Evolutionary conservation across 2,888 invertebrate genomes (phyloP).

Genomic region (Plebejus anna): DNA sequence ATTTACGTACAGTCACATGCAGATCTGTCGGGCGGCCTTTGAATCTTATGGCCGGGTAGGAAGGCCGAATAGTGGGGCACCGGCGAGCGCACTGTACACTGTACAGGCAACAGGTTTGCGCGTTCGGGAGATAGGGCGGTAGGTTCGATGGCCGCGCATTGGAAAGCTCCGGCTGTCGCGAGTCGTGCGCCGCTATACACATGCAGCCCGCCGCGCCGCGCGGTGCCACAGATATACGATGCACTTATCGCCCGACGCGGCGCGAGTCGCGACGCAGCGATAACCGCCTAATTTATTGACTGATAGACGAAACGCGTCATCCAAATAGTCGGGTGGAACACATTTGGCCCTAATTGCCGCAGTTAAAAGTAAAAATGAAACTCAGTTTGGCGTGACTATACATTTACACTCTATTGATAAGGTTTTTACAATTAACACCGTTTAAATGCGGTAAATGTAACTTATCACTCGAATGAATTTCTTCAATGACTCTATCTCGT

Average conservation of each 20-base stretch:
- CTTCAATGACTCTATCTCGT: not conserved
- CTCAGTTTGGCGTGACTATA: not conserved
- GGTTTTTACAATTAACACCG: not conserved
- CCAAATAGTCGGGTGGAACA: not conserved
- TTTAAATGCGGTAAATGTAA: not conserved
- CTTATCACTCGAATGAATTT: not conserved
- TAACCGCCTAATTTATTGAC: not conserved
- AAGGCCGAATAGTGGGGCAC: not conserved
- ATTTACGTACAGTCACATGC: not conserved
- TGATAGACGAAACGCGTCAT: not conserved
- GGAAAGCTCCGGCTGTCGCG: not conserved
- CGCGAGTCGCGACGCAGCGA: not conserved
- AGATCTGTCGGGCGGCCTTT: not conserved
- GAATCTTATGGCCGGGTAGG: not conserved
- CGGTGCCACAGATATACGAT: not conserved
- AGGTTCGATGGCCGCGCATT: slow-evolving; percentile 12
- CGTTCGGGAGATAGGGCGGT: slow-evolving; percentile 2
- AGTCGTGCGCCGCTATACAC: not conserved
- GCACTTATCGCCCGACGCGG: not conserved
- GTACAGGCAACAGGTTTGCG: slow-evolving; percentile 3
- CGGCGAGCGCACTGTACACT: not conserved
- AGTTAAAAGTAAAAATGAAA: not conserved
- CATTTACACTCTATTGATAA: not conserved
- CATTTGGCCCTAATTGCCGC: not conserved
- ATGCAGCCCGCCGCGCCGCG: not conserved